Evolutionary conservation across 2,113 vertebrate species (phyloP).

Genomic region (Pampusana beccarii): DNA sequence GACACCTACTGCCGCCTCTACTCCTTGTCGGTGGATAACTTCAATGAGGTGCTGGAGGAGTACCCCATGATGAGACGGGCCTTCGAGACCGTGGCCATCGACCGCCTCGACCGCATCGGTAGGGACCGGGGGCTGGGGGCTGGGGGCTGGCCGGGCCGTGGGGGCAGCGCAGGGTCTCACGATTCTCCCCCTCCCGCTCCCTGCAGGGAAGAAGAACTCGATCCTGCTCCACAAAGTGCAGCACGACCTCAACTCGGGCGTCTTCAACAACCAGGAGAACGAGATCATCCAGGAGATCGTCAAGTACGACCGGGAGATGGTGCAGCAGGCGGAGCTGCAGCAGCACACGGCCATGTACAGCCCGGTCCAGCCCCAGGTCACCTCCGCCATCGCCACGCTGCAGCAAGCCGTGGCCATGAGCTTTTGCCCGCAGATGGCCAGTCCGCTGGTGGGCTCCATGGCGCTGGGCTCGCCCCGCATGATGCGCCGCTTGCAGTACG

Average conservation of each 20-base stretch:
- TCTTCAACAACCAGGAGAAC: conserved; percentile 98
- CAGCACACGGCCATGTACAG: conserved; percentile 83
- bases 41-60: conserved; percentile 98
- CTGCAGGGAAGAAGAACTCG: conserved; percentile 94
- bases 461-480: conserved; percentile 87
- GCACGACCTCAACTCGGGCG: conserved; percentile 93
- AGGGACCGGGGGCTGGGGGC: neutral
- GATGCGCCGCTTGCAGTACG: conserved; percentile 86
- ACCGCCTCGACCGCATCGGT: conserved; percentile 96
- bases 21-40: conserved; percentile 95
- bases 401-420: conserved; percentile 97
- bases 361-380: conserved; percentile 74
- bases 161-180: neutral
- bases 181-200: accelerated
- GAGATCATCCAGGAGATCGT: conserved; percentile 99
- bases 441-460: conserved; percentile 80
- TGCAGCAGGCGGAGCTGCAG: conserved; percentile 88
- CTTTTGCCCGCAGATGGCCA: conserved; percentile 91
- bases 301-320: conserved; percentile 98
- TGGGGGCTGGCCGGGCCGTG: too few relatives aligned
- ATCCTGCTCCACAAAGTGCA: conserved; percentile 97
- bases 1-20: conserved; percentile 98
- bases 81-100: conserved; percentile 96
- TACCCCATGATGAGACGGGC: conserved; percentile 98
- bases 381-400: conserved; percentile 90